Evolutionary conservation across 2,888 invertebrate genomes (phyloP).

Genomic region (Antheraea assamensis): DNA sequence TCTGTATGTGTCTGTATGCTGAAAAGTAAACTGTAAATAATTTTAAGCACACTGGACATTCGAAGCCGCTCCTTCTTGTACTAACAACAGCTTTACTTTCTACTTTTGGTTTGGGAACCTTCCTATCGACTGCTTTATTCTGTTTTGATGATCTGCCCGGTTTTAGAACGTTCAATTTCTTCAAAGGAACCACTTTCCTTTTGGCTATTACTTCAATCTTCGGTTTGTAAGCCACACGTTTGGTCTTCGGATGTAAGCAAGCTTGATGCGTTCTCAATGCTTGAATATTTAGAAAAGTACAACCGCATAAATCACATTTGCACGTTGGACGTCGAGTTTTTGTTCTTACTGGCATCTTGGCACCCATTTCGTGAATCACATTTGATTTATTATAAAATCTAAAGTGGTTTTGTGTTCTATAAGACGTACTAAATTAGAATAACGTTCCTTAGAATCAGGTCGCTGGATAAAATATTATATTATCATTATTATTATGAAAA

Average conservation of each 20-base stretch:
- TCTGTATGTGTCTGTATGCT: conserved; percentile 62
- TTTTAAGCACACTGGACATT: conserved; percentile 57
- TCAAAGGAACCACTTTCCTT: conserved; percentile 25
- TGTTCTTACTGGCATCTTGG: conserved; percentile 47
- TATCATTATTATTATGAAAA: background rate
- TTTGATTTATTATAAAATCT: conserved; percentile 17
- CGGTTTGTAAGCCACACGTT: conserved; percentile 21
- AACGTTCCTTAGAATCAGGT: conserved; percentile 13
- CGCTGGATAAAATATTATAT: background rate
- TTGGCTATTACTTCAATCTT: conserved; percentile 26
- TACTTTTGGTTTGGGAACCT: conserved; percentile 14
- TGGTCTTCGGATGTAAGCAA: conserved; percentile 35
- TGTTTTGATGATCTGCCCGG: background rate
- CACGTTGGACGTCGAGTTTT: conserved; percentile 43
- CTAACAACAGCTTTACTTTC: conserved; percentile 15
- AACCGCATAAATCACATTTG: conserved; percentile 56
- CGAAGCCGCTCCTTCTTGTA: conserved; percentile 45
- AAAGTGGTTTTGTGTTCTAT: conserved; percentile 19
- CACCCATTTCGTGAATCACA: conserved; percentile 50
- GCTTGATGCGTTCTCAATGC: conserved; percentile 51
- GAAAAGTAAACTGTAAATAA: conserved; percentile 51
- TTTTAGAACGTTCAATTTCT: conserved; percentile 17
- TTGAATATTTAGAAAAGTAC: conserved; percentile 45
- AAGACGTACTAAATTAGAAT: conserved; percentile 15
- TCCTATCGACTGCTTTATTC: conserved; percentile 17